Conservation (phyloP, 2,113 vertebrate genomes). For the Myrmophylax atrothorax region DNA sequence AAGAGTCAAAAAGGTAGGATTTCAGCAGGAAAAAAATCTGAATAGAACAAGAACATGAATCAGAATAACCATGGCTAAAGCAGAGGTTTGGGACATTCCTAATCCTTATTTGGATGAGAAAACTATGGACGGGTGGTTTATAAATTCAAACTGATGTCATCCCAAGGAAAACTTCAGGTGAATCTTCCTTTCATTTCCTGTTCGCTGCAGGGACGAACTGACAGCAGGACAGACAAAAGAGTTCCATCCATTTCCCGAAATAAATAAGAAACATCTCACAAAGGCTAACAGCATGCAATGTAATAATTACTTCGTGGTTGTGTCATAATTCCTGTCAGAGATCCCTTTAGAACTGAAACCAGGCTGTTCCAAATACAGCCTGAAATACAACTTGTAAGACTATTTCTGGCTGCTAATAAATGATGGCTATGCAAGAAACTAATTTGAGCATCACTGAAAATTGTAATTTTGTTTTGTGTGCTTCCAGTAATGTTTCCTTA, state of each 20-base stretch:
- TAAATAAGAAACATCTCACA: background rate
- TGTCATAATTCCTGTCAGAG: background rate
- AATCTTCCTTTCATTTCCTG: constrained; percentile 19
- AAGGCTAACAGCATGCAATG: background rate
- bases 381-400: background rate
- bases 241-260: background rate
- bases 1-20: background rate
- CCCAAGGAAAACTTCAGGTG: constrained; percentile 31
- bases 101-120: constrained; percentile 17
- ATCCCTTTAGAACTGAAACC: constrained; percentile 9
- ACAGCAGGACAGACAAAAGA: background rate
- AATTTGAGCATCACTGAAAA: background rate
- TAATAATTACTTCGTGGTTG: background rate
- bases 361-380: background rate
- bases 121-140: background rate
- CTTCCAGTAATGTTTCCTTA: constrained; percentile 35
- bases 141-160: constrained; percentile 29
- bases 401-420: constrained; percentile 9
- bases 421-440: background rate
- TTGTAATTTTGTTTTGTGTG: background rate
- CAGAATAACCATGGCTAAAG: constrained; percentile 8
- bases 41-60: background rate
- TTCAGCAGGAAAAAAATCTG: background rate
- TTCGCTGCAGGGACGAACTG: background rate
- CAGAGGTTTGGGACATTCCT: constrained; percentile 18